Conservation (phyloP, 2,888 invertebrate genomes). For the Ctenicera cuprea region DNA sequence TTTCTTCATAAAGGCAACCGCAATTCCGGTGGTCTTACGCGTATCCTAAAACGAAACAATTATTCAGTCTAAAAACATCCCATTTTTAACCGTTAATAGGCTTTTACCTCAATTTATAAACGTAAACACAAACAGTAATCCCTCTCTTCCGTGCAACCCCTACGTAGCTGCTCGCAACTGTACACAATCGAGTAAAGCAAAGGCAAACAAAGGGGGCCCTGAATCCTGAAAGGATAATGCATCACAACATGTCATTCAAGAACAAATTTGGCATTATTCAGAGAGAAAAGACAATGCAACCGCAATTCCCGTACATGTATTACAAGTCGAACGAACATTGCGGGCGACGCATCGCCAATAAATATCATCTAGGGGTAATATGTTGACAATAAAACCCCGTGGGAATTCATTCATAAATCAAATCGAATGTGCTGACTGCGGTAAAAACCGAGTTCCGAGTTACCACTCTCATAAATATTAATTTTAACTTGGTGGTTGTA, state of each 20-base stretch:
- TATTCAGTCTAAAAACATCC: too few species aligned
- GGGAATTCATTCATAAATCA: conserved; percentile 61
- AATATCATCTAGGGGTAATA: conserved; percentile 60
- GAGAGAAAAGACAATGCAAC: conserved; percentile 23
- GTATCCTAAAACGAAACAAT: too few species aligned
- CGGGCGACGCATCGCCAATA: conserved; percentile 57
- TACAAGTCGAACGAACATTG: conserved; percentile 59
- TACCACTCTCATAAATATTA: conserved; percentile 55
- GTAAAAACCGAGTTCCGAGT: conserved; percentile 55
- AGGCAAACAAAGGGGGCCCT: conserved; percentile 24
- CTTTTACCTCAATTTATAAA: neutral
- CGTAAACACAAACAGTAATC: neutral
- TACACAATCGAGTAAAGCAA: conserved; percentile 10
- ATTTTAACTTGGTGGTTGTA: conserved; percentile 52
- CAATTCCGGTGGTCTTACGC: too few species aligned
- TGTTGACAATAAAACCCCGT: conserved; percentile 62
- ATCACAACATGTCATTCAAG: conserved; percentile 20
- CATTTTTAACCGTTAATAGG: too few species aligned
- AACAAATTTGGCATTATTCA: conserved; percentile 32
- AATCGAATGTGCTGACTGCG: conserved; percentile 54
- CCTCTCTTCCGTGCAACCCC: neutral
- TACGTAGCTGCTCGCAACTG: neutral
- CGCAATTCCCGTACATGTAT: conserved; percentile 48
- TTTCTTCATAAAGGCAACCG: too few species aligned
- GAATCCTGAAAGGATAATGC: conserved; percentile 20